phyloP scores from a whole-genome alignment of 2,113 vertebrate species.

The Probosciger aterrimus region DNA sequence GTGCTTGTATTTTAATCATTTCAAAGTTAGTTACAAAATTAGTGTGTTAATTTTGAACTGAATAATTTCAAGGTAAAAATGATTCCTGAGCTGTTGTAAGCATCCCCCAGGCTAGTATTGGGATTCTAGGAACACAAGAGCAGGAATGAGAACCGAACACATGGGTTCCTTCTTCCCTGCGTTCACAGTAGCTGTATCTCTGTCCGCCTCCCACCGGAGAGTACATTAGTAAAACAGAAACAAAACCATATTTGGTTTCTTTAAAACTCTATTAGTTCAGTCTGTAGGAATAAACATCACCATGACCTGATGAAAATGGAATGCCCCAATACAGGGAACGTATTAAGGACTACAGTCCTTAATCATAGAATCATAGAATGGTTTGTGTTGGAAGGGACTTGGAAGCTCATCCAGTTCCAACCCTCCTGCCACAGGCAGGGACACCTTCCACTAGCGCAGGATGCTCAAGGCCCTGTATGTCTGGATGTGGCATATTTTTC shows the following conservation, averaged over 20 bases:
- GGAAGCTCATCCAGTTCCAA: background rate
- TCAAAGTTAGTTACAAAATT: background rate
- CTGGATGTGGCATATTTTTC: background rate
- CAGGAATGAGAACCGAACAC: background rate
- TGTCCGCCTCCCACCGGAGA: background rate
- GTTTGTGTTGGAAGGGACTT: background rate
- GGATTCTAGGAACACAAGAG: background rate
- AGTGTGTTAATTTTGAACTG: background rate
- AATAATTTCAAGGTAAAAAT: background rate
- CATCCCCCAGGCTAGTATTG: background rate
- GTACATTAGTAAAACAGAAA: background rate
- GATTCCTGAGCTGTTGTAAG: background rate
- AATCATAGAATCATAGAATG: background rate
- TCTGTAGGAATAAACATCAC: background rate
- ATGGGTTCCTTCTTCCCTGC: background rate
- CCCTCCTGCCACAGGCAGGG: background rate
- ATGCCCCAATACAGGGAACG: background rate
- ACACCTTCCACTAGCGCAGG: background rate
- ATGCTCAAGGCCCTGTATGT: background rate
- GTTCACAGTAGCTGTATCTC: background rate
- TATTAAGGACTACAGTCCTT: background rate
- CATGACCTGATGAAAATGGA: background rate
- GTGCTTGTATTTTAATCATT: background rate
- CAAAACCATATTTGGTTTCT: background rate
- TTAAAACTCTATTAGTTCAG: background rate